Conservation (phyloP, 2,888 invertebrate species). For the Agrotis puta region DNA sequence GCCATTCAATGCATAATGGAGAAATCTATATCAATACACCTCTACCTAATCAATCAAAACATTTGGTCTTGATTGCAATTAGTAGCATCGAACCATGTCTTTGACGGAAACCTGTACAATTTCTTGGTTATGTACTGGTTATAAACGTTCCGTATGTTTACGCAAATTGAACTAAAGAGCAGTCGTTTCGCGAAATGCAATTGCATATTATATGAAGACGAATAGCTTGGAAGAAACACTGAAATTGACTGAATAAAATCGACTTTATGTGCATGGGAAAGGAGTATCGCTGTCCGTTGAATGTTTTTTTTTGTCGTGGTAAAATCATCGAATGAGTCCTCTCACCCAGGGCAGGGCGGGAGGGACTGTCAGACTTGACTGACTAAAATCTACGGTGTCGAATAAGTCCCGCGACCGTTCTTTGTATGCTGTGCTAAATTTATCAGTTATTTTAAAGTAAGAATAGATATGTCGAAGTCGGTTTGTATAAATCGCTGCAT, state of each 20-base stretch:
- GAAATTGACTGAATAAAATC: conserved; percentile 25
- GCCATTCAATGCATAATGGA: conserved; percentile 24
- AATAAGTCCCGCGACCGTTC: too few relatives aligned
- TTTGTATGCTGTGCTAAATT: neutral
- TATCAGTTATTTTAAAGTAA: neutral
- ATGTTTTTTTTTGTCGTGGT: too few relatives aligned
- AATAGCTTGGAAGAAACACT: conserved; percentile 7
- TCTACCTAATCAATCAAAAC: conserved; percentile 24
- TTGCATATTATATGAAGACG: conserved; percentile 26
- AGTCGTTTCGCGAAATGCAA: conserved; percentile 29
- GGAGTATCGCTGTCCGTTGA: neutral
- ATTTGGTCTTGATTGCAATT: conserved; percentile 17
- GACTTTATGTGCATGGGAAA: neutral
- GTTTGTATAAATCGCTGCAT: too few relatives aligned
- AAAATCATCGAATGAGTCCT: too few relatives aligned
- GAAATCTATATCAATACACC: conserved; percentile 16
- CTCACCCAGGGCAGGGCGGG: too few relatives aligned
- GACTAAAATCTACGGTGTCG: too few relatives aligned
- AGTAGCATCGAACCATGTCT: conserved; percentile 16
- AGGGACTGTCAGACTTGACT: too few relatives aligned
- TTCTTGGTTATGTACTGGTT: neutral
- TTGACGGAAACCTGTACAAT: conserved; percentile 2
- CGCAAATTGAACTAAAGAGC: conserved; percentile 17
- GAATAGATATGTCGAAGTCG: too few relatives aligned
- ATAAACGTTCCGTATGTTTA: conserved; percentile 22